Evolutionary conservation across 2,113 vertebrate species (phyloP).

Genomic region (Stigmatopora nigra): DNA sequence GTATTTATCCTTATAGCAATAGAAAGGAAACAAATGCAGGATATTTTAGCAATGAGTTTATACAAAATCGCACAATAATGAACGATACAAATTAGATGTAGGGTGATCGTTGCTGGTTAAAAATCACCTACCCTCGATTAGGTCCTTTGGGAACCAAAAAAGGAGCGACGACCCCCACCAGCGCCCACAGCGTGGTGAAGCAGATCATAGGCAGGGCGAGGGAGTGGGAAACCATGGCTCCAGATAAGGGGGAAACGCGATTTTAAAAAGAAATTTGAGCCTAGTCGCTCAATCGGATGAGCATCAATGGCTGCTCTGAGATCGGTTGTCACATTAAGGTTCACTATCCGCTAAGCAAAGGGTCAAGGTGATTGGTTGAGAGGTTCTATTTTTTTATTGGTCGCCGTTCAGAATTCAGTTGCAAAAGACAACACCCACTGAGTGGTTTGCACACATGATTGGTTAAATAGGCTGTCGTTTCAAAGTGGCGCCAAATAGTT

Average conservation of each 20-base stretch:
- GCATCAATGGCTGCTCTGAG: constrained; percentile 48
- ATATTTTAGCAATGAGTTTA: neutral
- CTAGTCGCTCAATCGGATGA: neutral
- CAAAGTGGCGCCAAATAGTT: too few relatives aligned
- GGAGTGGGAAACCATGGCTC: constrained; percentile 83
- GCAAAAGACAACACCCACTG: neutral
- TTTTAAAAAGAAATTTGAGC: neutral
- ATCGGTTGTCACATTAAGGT: neutral
- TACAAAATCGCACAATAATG: neutral
- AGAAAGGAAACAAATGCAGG: neutral
- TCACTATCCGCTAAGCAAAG: constrained; percentile 9
- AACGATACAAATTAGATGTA: neutral
- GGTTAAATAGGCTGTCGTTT: neutral
- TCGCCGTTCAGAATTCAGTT: constrained; percentile 28
- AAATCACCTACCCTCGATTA: constrained; percentile 83
- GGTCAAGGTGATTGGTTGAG: constrained; percentile 26
- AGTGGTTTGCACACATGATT: neutral
- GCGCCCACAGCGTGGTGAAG: constrained; percentile 90
- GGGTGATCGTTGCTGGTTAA: neutral
- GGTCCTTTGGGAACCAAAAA: constrained; percentile 96
- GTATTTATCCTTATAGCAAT: neutral
- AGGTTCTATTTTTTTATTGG: constrained; percentile 25
- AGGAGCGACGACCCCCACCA: constrained; percentile 88
- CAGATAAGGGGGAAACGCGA: neutral
- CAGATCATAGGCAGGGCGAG: constrained; percentile 88